Percentiles rank a stretch among this genome's conserved stretches.
phyloP scores from a whole-genome alignment of 2,888 invertebrate species.

The Callinectes sapidus region DNA sequence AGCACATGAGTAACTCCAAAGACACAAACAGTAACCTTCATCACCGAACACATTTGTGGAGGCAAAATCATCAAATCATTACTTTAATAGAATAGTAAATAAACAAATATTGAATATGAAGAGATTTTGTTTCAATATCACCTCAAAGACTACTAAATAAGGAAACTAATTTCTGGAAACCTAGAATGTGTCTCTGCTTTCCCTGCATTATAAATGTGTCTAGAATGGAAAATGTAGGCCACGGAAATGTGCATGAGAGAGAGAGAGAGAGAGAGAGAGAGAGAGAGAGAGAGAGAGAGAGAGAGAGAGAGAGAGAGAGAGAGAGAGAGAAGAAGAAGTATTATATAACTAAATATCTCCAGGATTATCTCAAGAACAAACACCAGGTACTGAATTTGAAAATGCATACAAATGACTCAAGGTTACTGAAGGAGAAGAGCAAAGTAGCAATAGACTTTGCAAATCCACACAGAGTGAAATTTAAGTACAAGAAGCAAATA shows the following conservation, averaged over 20 bases:
- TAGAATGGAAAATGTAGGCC: background rate
- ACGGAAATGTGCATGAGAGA: background rate
- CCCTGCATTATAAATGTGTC: background rate
- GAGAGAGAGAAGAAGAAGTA: background rate
- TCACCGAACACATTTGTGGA: background rate
- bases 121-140: too few species aligned
- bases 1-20: background rate
- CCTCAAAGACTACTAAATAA: too few species aligned
- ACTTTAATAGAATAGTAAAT: too few species aligned
- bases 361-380: background rate
- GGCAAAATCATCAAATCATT: background rate
- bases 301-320: constrained; percentile 1
- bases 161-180: background rate
- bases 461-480: too few species aligned
- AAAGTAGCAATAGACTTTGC: background rate
- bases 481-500: too few species aligned
- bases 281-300: constrained; percentile 1
- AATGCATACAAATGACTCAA: background rate
- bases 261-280: constrained; percentile 1
- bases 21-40: background rate
- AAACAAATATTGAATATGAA: too few species aligned
- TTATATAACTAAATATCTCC: background rate
- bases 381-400: background rate
- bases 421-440: background rate
- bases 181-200: background rate